Base-by-base conservation (phyloP, 2,797 vertebrate genomes). In the Phoebastria nigripes region DNA sequence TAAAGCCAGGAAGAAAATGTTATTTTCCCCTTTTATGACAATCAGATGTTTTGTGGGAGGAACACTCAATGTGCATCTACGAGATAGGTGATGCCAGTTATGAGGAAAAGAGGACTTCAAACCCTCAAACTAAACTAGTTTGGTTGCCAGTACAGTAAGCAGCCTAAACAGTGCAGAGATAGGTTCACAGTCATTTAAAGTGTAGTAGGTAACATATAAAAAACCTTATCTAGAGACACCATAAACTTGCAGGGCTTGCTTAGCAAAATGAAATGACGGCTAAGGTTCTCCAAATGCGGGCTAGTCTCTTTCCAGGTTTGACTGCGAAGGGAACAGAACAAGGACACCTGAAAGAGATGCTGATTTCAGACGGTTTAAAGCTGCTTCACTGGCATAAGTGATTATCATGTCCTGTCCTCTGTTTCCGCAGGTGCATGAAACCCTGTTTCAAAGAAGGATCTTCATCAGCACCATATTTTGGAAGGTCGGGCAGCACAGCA, bases 71-170 rank as follows among this genome's bases (percentile, higher is more conserved):
- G 81, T 96, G 93, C 59, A 54, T 84, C 69, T 80, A 85, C 41
- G 61, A 96, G 94, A 96, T 82, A 93, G 89, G 46, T 72, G 66
- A 80, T 89, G 83, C 89, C 88, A 85, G 90, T 89, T 96, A 82
- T 3, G 26, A 95, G 71, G 47, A 79, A 88, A 92, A 86, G 55
- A 90, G n/a, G n/a, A 82, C 63, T 93, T 94, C 79, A 87, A 59
- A 66, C 67, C 66, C 85, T 92, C 81, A 51, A 63, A 85, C 72
- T 51, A 56, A 80, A 77, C 61, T 58, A 83, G 52, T 70, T 73
- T 52, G 47, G 26, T 82, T 94, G 52, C 67, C 90, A 76, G 51
- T 39, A 76, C 41, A 76, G 47, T 56, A 77, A 61, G 55, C 33
- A 84, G 74, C 67, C 62, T 67, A 37, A 95, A 76, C 4, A 62